Evolutionary conservation across 2,888 invertebrate genomes (phyloP).

Genomic region (Phalangium opilio): DNA sequence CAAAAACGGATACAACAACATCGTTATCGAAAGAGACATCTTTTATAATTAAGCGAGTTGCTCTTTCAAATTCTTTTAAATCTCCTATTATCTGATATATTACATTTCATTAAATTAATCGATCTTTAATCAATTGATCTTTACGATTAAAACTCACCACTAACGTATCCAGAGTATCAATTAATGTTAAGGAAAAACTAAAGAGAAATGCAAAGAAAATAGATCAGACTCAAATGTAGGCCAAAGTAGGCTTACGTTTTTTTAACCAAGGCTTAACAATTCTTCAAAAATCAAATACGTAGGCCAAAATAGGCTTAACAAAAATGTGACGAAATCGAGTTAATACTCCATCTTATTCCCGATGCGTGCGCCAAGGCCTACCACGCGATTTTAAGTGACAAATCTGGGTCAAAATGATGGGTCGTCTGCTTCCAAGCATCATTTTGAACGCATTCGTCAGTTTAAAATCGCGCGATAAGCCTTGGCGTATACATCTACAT

Average conservation of each 20-base stretch:
- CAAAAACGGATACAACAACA: conserved; percentile 91
- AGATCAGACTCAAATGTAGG: neutral
- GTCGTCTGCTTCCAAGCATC: too few species aligned
- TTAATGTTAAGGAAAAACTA: conserved; percentile 89
- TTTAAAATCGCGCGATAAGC: too few species aligned
- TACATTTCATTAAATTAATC: conserved; percentile 1
- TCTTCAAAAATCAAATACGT: too few species aligned
- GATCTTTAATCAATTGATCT: neutral
- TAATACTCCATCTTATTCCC: too few species aligned
- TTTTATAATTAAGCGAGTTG: conserved; percentile 65
- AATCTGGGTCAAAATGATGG: too few species aligned
- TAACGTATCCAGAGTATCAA: conserved; percentile 84
- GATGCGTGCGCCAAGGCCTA: too few species aligned
- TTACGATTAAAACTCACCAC: conserved; percentile 39
- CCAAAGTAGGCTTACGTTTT: neutral
- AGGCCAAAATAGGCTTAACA: too few species aligned
- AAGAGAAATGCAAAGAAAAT: conserved; percentile 41
- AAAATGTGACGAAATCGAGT: too few species aligned
- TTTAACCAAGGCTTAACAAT: too few species aligned
- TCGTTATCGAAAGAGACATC: conserved; percentile 86
- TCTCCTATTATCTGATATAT: conserved; percentile 57
- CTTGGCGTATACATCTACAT: too few species aligned
- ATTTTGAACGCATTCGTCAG: too few species aligned
- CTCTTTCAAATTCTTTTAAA: conserved; percentile 82
- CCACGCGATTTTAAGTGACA: too few species aligned